These are phyloP conservation scores for Drosophila setifemur DNA, from an alignment of 1,140 invertebrate genomes.

Conservation along the genomic window DNA sequence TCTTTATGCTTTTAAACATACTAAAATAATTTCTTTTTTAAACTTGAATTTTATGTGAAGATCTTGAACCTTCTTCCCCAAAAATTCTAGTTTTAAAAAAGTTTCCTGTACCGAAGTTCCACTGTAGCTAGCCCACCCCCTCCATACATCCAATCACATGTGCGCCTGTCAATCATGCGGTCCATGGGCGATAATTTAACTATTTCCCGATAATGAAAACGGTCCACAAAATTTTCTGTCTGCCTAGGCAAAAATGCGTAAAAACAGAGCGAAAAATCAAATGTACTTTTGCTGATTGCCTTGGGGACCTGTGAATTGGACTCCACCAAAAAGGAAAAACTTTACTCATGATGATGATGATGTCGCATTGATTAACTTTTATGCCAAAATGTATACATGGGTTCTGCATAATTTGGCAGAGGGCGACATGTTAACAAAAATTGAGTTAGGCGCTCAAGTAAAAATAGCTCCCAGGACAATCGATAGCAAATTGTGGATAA, in stretches of 20 bases:
- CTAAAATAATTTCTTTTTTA: too few species aligned
- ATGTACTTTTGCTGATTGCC: slow-evolving; percentile 74
- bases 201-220: slow-evolving; percentile 70
- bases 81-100: too few species aligned
- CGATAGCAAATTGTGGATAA: slow-evolving; percentile 6
- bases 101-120: too few species aligned
- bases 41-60: too few species aligned
- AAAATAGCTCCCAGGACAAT: slow-evolving; percentile 23
- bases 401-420: slow-evolving; percentile 57
- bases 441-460: slow-evolving; percentile 54
- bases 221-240: slow-evolving; percentile 34
- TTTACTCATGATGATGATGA: slow-evolving; percentile 45
- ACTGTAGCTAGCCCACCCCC: slow-evolving; percentile 30
- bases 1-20: too few species aligned
- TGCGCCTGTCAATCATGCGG: slow-evolving; percentile 59
- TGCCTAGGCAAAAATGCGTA: slow-evolving; percentile 23
- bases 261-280: slow-evolving; percentile 63
- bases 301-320: slow-evolving; percentile 61
- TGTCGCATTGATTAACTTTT: slow-evolving; percentile 69
- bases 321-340: slow-evolving; percentile 26
- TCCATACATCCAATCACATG: slow-evolving; percentile 15
- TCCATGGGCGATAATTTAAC: slow-evolving; percentile 69
- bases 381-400: slow-evolving; percentile 28
- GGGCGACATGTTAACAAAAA: slow-evolving; percentile 70
- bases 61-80: too few species aligned